Evolutionary conservation across 1,140 invertebrate genomes (phyloP).

Genomic region (Platorchestia sp.): DNA sequence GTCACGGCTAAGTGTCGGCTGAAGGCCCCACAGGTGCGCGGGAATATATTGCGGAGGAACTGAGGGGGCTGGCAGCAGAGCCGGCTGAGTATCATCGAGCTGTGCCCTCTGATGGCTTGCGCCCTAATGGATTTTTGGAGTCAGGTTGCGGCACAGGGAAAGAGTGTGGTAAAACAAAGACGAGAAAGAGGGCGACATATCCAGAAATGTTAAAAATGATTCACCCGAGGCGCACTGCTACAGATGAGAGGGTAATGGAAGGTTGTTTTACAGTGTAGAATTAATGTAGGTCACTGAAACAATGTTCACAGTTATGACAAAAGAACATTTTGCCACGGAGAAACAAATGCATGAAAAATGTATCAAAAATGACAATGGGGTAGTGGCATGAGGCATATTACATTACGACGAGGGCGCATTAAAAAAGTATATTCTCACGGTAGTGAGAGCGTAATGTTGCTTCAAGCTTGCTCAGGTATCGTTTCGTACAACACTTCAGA

Average conservation of each 20-base stretch:
- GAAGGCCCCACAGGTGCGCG: neutral
- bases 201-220: neutral
- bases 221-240: neutral
- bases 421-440: no score
- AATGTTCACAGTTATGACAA: neutral
- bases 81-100: neutral
- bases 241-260: neutral
- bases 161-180: neutral
- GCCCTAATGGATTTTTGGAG: conserved; percentile 6
- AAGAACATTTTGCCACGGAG: no score
- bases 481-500: no score
- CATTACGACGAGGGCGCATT: no score
- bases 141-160: neutral
- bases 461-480: no score
- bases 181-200: neutral
- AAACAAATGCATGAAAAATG: no score
- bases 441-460: no score
- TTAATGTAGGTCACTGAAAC: neutral
- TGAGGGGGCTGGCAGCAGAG: neutral
- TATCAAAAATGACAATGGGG: no score
- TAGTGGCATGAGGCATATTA: no score
- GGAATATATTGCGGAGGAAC: neutral
- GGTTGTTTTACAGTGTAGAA: neutral
- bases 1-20: neutral
- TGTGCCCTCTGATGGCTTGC: neutral